Evolutionary conservation across 2,888 invertebrate species (phyloP), one percentile per base, ranked within the genome.

Genomic region (Digitonthophagus gazella): DNA sequence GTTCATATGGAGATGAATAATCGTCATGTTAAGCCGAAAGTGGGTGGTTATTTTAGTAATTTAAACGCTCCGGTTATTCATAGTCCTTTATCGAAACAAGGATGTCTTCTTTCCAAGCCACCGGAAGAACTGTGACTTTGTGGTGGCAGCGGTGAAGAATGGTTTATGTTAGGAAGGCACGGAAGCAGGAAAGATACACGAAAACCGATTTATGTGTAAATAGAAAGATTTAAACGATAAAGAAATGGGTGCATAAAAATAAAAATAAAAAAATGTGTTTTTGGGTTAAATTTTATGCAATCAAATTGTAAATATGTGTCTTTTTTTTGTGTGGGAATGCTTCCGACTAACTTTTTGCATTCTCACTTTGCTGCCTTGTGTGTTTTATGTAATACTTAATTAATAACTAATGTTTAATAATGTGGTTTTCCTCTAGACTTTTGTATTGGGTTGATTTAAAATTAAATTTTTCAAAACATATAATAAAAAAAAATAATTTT

Each of bases 1-100:
- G 94, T 95, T 15, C 93, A 95, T 79, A 95, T 96, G 95, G 93
- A 95, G 83, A 90, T 93, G 86, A 93, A 95, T 85, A 96, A 96
- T 82, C 87, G 95, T 3, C 95, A 95, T 82, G 84, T 96, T 75
- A 92, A 93, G 76, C 93, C 93, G 71, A 91, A 93, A 75, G 89
- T 90, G 0, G 93, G 93, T 15, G 91, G 93, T 1, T 93, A 93
- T 83, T 94, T 94, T 83, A 91, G 89, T 66, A 85, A 88, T 65
- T 81, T 86, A 57, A 85, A 86, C 71, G 79, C 82, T 14, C 85
- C 87, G 67, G 77, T 74, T 19, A 77, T 81, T 2, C 82, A 82
- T 70, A 82, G 81, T 70, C 82, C 82, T 6, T 71, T 80, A 44
- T 72, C 82, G 8, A 79, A 80, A 69, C 79, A 80, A 57, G 81